Evolutionary conservation across 2,797 vertebrate genomes (phyloP).

Genomic region (Cryptoblepharus egeriae): DNA sequence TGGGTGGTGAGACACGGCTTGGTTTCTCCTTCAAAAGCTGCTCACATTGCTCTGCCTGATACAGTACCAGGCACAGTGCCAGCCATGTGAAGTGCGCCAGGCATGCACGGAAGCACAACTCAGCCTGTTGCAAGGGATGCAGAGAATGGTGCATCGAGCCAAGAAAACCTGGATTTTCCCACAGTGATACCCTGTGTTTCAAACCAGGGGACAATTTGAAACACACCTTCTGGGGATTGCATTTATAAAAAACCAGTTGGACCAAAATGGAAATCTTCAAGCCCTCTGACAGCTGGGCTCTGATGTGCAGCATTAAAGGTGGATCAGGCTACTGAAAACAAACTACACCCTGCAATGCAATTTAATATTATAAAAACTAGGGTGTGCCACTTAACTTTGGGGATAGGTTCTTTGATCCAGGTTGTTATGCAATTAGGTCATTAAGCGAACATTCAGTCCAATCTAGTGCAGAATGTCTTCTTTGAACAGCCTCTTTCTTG

Average conservation of each 20-base stretch:
- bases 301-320: not conserved
- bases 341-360: not conserved
- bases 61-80: accelerated
- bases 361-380: not conserved
- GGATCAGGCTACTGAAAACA: not conserved
- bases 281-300: not conserved
- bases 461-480: no score
- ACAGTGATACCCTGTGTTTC: slow-evolving; percentile 5
- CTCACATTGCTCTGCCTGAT: not conserved
- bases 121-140: not conserved
- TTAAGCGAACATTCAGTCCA: no score
- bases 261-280: not conserved
- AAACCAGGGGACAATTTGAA: not conserved
- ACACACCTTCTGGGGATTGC: slow-evolving; percentile 19
- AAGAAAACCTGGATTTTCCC: not conserved
- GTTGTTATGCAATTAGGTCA: no score
- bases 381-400: no score
- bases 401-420: no score
- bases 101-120: slow-evolving; percentile 7
- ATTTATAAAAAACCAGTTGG: not conserved
- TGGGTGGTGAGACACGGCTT: accelerated
- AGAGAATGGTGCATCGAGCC: not conserved
- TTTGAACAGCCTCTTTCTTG: no score
- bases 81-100: not conserved
- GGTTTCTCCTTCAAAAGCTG: not conserved